Evolutionary conservation across 92 coral and sea anemone species (phyloP).

Genomic region (Paramuricea clavata): DNA sequence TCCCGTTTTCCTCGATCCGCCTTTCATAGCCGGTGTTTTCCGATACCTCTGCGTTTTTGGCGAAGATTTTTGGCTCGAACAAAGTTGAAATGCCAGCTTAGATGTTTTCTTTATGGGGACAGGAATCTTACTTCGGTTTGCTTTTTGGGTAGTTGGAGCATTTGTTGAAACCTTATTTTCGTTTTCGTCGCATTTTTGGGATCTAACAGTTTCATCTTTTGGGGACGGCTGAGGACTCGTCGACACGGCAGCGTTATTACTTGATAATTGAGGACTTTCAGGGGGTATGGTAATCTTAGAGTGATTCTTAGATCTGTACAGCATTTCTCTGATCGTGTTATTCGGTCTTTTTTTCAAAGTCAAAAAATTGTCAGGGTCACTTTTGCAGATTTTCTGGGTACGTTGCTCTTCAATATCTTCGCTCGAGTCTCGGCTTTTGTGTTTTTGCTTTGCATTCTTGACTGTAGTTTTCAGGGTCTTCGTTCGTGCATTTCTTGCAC

Average conservation of each 20-base stretch:
- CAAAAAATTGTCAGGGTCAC: constrained; percentile 2
- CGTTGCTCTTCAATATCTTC: background rate
- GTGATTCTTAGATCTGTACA: background rate
- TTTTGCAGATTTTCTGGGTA: background rate
- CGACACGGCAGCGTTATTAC: background rate
- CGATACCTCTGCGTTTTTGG: background rate
- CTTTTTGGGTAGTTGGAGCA: background rate
- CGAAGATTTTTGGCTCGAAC: background rate
- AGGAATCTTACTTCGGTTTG: background rate
- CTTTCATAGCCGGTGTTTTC: background rate
- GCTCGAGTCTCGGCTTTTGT: background rate
- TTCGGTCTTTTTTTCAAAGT: constrained; percentile 1
- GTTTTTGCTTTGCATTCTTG: background rate
- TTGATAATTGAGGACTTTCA: background rate
- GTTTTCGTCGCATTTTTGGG: background rate
- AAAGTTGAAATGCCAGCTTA: background rate
- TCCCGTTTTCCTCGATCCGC: background rate
- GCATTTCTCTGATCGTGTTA: background rate
- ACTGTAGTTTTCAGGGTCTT: no score
- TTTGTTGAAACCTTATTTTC: background rate
- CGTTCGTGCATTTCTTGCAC: no score
- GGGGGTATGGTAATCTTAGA: background rate
- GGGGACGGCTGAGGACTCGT: background rate
- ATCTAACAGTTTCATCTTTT: no score
- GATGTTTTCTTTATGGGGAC: background rate